These are phyloP conservation scores for Oceanodroma leucorhoa DNA, from an alignment of 2,797 vertebrate genomes.

Conservation along the genomic window DNA sequence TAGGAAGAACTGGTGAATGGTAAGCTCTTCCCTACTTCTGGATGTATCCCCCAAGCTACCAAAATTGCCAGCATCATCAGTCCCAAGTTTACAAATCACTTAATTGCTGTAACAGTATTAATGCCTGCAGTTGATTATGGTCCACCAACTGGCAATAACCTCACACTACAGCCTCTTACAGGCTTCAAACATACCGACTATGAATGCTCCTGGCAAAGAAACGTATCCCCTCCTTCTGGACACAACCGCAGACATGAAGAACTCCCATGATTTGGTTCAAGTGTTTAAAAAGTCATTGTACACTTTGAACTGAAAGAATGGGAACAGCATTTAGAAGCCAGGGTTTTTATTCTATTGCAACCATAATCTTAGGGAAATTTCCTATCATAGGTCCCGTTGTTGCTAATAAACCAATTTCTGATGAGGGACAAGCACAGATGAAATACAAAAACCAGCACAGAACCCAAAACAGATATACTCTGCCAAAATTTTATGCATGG, in stretches of 20 bases:
- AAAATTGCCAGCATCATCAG: not conserved
- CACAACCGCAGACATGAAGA: not conserved
- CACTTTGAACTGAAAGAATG: not conserved
- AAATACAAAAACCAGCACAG: not conserved
- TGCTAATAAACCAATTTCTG: not conserved
- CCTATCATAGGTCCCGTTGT: accelerated
- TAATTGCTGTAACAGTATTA: not conserved
- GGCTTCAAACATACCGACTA: not conserved
- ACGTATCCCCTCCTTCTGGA: not conserved
- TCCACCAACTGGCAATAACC: not conserved
- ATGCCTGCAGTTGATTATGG: not conserved
- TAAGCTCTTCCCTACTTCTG: not conserved
- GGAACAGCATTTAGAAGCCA: not conserved
- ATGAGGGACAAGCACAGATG: not conserved
- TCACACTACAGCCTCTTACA: not conserved
- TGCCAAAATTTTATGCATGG: not conserved
- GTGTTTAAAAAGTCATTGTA: not conserved
- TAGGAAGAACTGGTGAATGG: not conserved
- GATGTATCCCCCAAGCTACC: not conserved
- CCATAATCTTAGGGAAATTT: not conserved
- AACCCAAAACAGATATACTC: not conserved
- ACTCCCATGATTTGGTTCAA: not conserved
- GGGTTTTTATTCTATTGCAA: not conserved
- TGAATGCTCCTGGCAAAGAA: not conserved
- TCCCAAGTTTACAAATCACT: not conserved